These are phyloP conservation scores for Delphinus delphis DNA, from an alignment of 2,113 vertebrate species.

Conservation along the genomic window DNA sequence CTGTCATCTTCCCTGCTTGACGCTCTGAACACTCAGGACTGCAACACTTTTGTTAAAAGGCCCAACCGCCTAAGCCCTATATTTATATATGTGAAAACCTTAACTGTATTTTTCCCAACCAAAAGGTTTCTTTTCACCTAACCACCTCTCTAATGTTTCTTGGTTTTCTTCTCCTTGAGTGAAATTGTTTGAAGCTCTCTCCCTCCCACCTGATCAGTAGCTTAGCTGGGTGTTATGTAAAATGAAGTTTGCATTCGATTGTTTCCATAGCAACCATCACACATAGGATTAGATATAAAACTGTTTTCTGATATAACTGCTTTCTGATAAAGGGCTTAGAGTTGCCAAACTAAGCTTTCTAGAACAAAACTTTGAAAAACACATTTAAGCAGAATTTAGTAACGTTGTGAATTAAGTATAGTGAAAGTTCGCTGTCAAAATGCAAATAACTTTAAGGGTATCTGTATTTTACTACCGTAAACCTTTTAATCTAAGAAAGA, in stretches of 20 bases:
- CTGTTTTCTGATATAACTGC: constrained; percentile 45
- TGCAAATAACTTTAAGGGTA: constrained; percentile 1
- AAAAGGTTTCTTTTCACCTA: neutral
- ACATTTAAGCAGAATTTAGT: neutral
- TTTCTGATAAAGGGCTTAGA: constrained; percentile 44
- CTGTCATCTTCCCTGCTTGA: neutral
- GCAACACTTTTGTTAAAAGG: neutral
- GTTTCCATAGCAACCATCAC: constrained; percentile 59
- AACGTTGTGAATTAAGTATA: neutral
- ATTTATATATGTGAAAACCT: constrained; percentile 32
- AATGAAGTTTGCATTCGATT: constrained; percentile 58
- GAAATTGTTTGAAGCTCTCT: constrained; percentile 35
- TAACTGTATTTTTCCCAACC: neutral
- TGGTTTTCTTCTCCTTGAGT: constrained; percentile 15
- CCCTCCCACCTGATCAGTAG: constrained; percentile 44
- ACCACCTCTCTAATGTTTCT: neutral
- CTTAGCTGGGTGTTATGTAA: constrained; percentile 45
- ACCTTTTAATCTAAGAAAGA: constrained; percentile 21
- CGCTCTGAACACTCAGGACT: neutral
- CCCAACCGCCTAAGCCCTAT: neutral
- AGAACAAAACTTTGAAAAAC: constrained; percentile 50
- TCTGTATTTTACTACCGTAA: constrained; percentile 52
- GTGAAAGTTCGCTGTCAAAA: constrained; percentile 21
- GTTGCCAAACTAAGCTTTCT: neutral
- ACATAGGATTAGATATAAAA: constrained; percentile 49